Conservation (phyloP, 2,797 vertebrate species). For the Lutjanus campechanus region DNA sequence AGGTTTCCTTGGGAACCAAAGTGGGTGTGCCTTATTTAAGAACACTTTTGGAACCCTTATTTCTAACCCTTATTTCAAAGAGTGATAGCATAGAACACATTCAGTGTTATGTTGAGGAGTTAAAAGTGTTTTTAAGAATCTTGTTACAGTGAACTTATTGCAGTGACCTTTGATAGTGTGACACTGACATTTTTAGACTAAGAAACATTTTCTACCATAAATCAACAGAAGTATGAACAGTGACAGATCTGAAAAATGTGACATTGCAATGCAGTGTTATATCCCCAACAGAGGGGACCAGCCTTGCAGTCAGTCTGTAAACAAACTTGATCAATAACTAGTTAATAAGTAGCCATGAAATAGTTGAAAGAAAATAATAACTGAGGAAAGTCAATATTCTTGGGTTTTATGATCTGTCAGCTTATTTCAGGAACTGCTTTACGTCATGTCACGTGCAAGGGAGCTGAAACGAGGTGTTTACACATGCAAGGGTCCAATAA, state of each 20-base stretch:
- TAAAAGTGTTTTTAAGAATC: constrained; percentile 38
- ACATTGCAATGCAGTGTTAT: background rate
- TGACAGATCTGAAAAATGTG: constrained; percentile 16
- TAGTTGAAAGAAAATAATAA: background rate
- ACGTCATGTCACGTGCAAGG: constrained; percentile 40
- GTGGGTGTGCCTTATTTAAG: no score
- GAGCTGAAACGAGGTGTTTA: constrained; percentile 42
- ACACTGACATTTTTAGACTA: constrained; percentile 55
- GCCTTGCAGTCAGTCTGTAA: background rate
- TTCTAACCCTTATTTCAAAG: no score
- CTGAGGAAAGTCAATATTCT: constrained; percentile 19
- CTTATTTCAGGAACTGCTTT: constrained; percentile 56
- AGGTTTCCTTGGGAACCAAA: no score
- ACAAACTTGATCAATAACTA: background rate
- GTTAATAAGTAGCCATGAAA: background rate
- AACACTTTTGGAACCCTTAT: no score
- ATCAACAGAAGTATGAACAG: constrained; percentile 46
- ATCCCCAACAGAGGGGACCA: background rate
- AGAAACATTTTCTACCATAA: constrained; percentile 47
- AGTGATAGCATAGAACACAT: background rate
- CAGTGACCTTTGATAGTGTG: constrained; percentile 53
- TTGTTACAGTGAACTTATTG: constrained; percentile 33
- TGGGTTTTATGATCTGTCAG: constrained; percentile 63
- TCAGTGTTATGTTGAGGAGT: background rate
- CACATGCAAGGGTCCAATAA: constrained; percentile 24